Conservation (phyloP, 2,888 invertebrate species). For the Drosophila flavopinicola region DNA sequence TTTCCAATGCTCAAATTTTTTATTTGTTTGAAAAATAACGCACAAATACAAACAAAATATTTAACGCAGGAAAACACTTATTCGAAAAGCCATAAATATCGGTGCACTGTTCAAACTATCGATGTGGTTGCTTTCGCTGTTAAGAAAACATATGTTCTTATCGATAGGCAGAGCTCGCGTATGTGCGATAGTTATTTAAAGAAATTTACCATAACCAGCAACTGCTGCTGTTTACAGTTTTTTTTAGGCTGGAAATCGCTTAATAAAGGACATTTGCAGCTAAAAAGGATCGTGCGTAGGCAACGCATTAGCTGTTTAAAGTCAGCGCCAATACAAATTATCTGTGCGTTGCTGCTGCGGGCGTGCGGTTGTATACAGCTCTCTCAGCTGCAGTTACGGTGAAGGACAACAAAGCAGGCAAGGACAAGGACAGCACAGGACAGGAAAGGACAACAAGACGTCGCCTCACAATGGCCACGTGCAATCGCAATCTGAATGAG, state of each 20-base stretch:
- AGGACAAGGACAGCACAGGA: conserved; percentile 41
- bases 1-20: too few species aligned
- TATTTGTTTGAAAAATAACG: neutral
- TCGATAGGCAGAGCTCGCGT: conserved; percentile 6
- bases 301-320: conserved; percentile 7
- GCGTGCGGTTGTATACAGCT: conserved; percentile 5
- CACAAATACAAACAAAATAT: neutral
- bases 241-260: conserved; percentile 14
- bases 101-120: neutral
- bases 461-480: conserved; percentile 49
- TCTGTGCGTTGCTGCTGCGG: conserved; percentile 4
- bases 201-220: conserved; percentile 15
- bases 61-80: neutral
- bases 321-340: neutral
- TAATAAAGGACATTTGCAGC: conserved; percentile 9
- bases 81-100: neutral
- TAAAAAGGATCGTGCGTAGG: conserved; percentile 1
- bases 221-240: conserved; percentile 53
- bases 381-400: conserved; percentile 29
- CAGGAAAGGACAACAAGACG: conserved; percentile 19
- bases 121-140: conserved; percentile 6
- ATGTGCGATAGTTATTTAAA: conserved; percentile 37
- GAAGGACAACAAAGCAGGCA: conserved; percentile 52
- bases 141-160: conserved; percentile 37
- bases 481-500: conserved; percentile 58